These are phyloP conservation scores for Enteromius mattozi DNA, from an alignment of 2,797 vertebrate species.

Conservation along the genomic window DNA sequence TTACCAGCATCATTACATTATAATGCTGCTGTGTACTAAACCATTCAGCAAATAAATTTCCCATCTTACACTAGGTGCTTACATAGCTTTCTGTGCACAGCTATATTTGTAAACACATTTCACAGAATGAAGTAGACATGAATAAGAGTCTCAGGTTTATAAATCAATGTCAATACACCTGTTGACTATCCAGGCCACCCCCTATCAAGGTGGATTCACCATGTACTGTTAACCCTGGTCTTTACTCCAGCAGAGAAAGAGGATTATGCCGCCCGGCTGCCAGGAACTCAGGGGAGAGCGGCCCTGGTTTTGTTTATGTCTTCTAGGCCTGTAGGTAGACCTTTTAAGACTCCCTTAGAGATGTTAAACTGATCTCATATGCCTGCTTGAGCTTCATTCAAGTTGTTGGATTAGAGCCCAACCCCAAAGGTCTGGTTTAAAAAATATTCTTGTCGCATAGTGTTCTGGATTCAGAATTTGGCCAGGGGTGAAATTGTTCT, in stretches of 20 bases:
- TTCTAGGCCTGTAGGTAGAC: constrained; percentile 31
- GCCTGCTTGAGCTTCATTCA: constrained; percentile 36
- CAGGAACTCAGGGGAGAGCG: constrained; percentile 58
- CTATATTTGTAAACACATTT: constrained; percentile 21
- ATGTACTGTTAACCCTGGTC: constrained; percentile 20
- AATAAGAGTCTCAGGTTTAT: constrained; percentile 4
- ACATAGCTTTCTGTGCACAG: constrained; percentile 17
- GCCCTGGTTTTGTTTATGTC: constrained; percentile 36
- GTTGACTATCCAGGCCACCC: background rate
- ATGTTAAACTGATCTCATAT: constrained; percentile 40
- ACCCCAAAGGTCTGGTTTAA: constrained; percentile 24
- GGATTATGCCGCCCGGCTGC: constrained; percentile 60
- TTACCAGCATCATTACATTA: constrained; percentile 70
- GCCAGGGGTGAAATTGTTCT: constrained; percentile 26
- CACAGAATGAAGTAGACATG: background rate
- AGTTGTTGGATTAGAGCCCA: constrained; percentile 35
- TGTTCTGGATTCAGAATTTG: constrained; percentile 26
- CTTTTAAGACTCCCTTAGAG: constrained; percentile 22
- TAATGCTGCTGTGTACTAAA: constrained; percentile 55
- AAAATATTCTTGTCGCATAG: constrained; percentile 10
- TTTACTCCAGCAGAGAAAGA: constrained; percentile 52
- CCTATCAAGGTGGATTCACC: constrained; percentile 24
- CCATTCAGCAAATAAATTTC: constrained; percentile 14
- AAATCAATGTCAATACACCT: constrained; percentile 1
- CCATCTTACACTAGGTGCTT: constrained; percentile 28